Evolutionary conservation across 2,113 vertebrate species (phyloP), one percentile per base, ranked within the genome.

Genomic region (Chaetodon trifascialis): DNA sequence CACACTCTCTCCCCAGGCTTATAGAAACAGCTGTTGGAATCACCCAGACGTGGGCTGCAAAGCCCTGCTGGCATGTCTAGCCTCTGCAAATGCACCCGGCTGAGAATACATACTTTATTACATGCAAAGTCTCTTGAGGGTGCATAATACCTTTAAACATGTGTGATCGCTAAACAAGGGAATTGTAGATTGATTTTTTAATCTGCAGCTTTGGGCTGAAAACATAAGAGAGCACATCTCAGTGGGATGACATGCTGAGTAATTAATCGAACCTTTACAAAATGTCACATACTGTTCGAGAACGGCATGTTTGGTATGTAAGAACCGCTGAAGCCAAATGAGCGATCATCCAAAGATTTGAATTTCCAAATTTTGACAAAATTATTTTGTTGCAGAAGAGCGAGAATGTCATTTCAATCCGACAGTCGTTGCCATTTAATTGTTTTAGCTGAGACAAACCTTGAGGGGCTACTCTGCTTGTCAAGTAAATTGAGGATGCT

Each of bases 31-130:
- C 92, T 93, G 94, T 82, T 94, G 88, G 79, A 88, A 89, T 89
- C 86, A 86, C 84, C 90, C 82, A 86, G 79, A 94, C 78, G 76
- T 58, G 89, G 86, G 87, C 74, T 74, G 76, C 80, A 73, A 88
- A 89, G 76, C 86, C 86, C 88, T 83, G 87, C 84, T 81, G 85
- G 86, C 78, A 80, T 66, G 85, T 91, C 81, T 79, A 73, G 84
- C 76, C 86, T 88, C 83, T 34, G n/a, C 84, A 90, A 87, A 88
- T 40, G 79, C 88, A 84, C 78, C 77, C 81, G 65, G 78, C 89
- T 92, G 94, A 91, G 93, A 90, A 92, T 88, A 89, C 88, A 86
- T 79, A 85, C 82, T 94, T 94, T 91, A 91, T 93, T 93, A 91
- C 76, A 89, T 88, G 86, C 87, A 83, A 84, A 89, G 79, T 92